Evolutionary conservation across 2,113 vertebrate species (phyloP).

Genomic region (Clarias magur): DNA sequence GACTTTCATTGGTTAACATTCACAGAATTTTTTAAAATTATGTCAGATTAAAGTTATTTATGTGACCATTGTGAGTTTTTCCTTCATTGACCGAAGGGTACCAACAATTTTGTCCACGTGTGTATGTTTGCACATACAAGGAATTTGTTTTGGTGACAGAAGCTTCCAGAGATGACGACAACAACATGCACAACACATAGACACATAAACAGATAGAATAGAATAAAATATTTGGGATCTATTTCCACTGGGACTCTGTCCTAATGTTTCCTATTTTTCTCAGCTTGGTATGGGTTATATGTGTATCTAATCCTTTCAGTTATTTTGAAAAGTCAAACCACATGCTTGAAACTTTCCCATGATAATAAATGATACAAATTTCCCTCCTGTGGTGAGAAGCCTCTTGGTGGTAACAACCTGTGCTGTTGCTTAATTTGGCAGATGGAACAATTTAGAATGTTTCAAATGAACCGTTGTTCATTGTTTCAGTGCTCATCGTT

Average conservation of each 20-base stretch:
- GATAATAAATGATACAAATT: not conserved
- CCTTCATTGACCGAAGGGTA: too few species aligned
- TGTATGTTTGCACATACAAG: too few species aligned
- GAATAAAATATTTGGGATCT: not conserved
- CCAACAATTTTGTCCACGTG: too few species aligned
- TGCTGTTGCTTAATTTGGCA: not conserved
- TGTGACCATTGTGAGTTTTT: too few species aligned
- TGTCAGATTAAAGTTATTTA: too few species aligned
- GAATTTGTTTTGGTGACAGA: too few species aligned
- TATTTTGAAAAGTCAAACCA: not conserved
- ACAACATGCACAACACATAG: too few species aligned
- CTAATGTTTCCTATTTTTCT: not conserved
- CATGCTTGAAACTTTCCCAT: not conserved
- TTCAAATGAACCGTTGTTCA: not conserved
- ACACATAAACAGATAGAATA: too few species aligned
- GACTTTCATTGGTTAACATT: too few species aligned
- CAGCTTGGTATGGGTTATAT: not conserved
- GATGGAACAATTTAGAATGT: not conserved
- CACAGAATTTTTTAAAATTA: too few species aligned
- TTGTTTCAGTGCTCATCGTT: not conserved
- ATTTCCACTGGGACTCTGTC: not conserved
- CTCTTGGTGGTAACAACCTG: not conserved
- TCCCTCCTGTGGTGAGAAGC: not conserved
- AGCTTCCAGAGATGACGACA: too few species aligned
- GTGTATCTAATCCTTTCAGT: not conserved